Evolutionary conservation across 2,797 vertebrate species (phyloP), one percentile per base, ranked within the genome.

Genomic region (Momotus momota): DNA sequence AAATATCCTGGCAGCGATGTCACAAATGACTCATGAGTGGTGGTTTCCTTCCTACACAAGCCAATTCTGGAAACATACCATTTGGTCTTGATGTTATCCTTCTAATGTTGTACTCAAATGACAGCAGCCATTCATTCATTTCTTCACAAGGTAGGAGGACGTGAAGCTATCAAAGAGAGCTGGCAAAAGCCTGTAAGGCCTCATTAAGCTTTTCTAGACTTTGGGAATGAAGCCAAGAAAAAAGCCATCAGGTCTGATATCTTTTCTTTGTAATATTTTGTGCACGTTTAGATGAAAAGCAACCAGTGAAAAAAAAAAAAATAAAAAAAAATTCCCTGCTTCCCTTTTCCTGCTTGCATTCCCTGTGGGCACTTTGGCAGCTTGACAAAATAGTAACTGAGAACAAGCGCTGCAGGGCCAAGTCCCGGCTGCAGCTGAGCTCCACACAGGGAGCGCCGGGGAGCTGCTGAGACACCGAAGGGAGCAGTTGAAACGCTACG

Each of bases 341-440:
- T 96, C 40, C 66, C 48, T 96, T 94, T 93, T 94, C 86, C 84
- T 87, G 74, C 86, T 67, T 85, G 48, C 38, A 55, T 92, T 94
- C 81, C 94, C 84, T 41, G 31, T 18, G 64, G 78, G 57, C 71
- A 60, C 15, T 94, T 69, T 94, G 92, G 93, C 93, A 96, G 64
- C 40, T 49, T 81, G 93, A 88, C 95, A 97, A 86, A 96, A 90
- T 25, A 88, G 86, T 67, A 84, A 95, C 83, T 31, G 81, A 95
- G 88, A 94, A 80, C 72, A 84, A 96, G 74, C 1, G 14, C 77
- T 91, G 60, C 61, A 78, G 82, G 90, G 85, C 85, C 82, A 90
- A 90, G 67, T 66, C 51, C 52, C 0, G 0, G 35, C 81, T 93
- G 88, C 78, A 81, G 74, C 86, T 84, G 67, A 91, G 79, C 55